These are phyloP conservation scores for Sebastes cheni DNA, from an alignment of 2,797 vertebrate species.

Conservation along the genomic window DNA sequence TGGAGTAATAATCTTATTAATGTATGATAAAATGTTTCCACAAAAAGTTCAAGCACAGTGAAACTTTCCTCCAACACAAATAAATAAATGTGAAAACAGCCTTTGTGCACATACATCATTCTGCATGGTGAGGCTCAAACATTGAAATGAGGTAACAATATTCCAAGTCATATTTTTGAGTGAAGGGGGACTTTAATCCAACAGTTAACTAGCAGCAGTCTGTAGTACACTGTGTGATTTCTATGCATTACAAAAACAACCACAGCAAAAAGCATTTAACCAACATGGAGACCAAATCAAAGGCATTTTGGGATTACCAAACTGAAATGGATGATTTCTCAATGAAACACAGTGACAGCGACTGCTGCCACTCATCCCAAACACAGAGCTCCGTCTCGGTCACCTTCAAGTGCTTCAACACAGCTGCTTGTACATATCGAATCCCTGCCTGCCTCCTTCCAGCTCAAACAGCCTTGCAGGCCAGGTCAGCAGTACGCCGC, in stretches of 20 bases:
- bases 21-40: neutral
- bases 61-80: neutral
- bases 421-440: slow-evolving; percentile 38
- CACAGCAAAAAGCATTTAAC: neutral
- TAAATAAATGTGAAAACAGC: neutral
- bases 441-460: slow-evolving; percentile 6
- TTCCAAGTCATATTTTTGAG: neutral
- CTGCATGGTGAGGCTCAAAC: neutral
- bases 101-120: neutral
- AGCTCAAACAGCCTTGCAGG: slow-evolving; percentile 45
- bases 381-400: slow-evolving; percentile 7
- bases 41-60: neutral
- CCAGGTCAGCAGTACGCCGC: slow-evolving; percentile 53
- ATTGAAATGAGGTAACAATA: neutral
- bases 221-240: neutral
- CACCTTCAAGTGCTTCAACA: slow-evolving; percentile 4
- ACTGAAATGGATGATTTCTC: neutral
- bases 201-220: neutral
- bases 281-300: neutral
- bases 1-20: neutral
- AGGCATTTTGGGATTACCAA: neutral
- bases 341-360: neutral
- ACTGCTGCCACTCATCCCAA: neutral
- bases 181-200: neutral
- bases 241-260: neutral